Evolutionary conservation across 2,888 invertebrate species (phyloP).

Genomic region (Melieria picta): DNA sequence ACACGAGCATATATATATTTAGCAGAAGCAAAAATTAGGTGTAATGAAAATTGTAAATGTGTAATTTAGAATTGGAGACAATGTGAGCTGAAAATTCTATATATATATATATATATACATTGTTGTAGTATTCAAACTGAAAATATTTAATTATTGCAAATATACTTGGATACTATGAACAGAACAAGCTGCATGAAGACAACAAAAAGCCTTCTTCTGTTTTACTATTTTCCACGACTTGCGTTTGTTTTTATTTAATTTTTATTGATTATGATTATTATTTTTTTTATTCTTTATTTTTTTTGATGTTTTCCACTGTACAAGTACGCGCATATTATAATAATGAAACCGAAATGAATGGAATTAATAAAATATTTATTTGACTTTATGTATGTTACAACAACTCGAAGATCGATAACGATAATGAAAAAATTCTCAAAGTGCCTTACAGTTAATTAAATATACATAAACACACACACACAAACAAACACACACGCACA

Average conservation of each 20-base stretch:
- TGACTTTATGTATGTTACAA: constrained; percentile 27
- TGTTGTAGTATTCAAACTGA: constrained; percentile 25
- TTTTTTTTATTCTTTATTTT: constrained; percentile 20
- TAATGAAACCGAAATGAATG: constrained; percentile 29
- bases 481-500: constrained; percentile 20
- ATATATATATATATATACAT: not conserved
- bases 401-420: constrained; percentile 37
- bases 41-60: constrained; percentile 35
- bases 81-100: constrained; percentile 28
- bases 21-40: constrained; percentile 28
- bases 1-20: not conserved
- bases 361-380: constrained; percentile 33
- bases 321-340: constrained; percentile 8
- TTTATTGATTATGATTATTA: not conserved
- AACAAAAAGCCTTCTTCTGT: not conserved
- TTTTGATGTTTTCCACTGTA: constrained; percentile 17
- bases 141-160: constrained; percentile 24
- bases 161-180: constrained; percentile 25
- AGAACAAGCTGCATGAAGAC: constrained; percentile 29
- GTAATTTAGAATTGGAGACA: constrained; percentile 26
- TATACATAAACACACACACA: constrained; percentile 33
- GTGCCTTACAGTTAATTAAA: constrained; percentile 41
- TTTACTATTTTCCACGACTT: no score
- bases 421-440: constrained; percentile 42
- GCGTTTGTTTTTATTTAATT: no score